Evolutionary conservation across 2,113 vertebrate genomes (phyloP).

Genomic region (Malurus melanocephalus): DNA sequence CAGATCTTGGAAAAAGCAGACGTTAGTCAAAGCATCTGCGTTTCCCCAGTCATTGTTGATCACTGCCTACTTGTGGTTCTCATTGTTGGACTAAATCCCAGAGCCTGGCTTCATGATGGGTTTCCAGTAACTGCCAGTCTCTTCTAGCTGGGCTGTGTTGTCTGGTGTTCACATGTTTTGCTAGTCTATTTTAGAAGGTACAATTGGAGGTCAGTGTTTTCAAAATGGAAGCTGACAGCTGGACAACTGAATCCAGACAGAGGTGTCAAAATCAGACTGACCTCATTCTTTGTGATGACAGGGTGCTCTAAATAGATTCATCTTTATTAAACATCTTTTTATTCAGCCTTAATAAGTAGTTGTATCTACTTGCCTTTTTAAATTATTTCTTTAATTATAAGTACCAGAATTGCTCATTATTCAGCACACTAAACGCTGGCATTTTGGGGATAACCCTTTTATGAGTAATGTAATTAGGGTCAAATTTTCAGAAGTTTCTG

Average conservation of each 20-base stretch:
- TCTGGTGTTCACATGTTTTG: not conserved
- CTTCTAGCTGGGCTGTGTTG: not conserved
- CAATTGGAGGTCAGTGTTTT: not conserved
- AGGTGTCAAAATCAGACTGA: not conserved
- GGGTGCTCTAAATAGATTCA: not conserved
- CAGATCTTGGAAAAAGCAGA: not conserved
- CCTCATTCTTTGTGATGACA: not conserved
- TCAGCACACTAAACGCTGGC: not conserved
- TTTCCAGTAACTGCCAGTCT: not conserved
- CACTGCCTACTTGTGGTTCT: not conserved
- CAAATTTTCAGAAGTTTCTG: not conserved
- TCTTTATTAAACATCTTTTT: not conserved
- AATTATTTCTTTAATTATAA: not conserved
- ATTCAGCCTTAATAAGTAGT: not conserved
- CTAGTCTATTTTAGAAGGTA: not conserved
- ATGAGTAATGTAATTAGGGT: not conserved
- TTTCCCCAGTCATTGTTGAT: not conserved
- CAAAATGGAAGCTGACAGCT: not conserved
- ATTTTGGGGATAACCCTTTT: not conserved
- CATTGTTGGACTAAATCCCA: not conserved
- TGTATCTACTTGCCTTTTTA: not conserved
- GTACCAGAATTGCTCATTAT: not conserved
- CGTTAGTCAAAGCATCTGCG: not conserved
- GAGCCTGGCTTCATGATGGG: not conserved
- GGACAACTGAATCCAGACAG: not conserved